Evolutionary conservation across 2,888 invertebrate genomes (phyloP).

Genomic region (Dynastes maya): DNA sequence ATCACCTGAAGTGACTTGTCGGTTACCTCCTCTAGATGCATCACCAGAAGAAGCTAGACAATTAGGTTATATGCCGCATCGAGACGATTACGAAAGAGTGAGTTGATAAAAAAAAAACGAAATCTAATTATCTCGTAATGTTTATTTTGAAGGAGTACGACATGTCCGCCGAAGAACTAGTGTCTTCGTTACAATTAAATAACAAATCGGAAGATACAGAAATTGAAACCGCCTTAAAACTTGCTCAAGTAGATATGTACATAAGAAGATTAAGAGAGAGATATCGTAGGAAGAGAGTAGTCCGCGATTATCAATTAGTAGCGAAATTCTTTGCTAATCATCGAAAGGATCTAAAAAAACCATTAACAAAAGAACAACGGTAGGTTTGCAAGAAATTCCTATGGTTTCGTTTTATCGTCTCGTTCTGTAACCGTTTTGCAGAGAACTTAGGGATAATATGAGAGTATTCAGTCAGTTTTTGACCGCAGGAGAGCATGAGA

Average conservation of each 20-base stretch:
- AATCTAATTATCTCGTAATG: not conserved
- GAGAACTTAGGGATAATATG: constrained; percentile 88
- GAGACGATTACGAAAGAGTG: constrained; percentile 96
- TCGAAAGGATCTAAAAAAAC: constrained; percentile 69
- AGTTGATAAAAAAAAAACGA: constrained; percentile 53
- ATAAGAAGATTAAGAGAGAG: constrained; percentile 87
- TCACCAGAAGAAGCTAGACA: constrained; percentile 89
- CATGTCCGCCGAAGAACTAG: constrained; percentile 89
- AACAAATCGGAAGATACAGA: constrained; percentile 87
- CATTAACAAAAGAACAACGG: constrained; percentile 85
- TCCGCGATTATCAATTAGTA: constrained; percentile 92
- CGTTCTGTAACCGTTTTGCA: constrained; percentile 62
- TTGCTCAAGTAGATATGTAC: constrained; percentile 95
- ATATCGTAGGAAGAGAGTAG: constrained; percentile 90
- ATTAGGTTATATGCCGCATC: constrained; percentile 94
- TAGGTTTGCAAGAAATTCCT: constrained; percentile 63
- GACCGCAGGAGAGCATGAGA: constrained; percentile 87
- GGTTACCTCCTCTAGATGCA: constrained; percentile 86
- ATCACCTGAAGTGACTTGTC: constrained; percentile 81
- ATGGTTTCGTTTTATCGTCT: no score
- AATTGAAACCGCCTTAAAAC: constrained; percentile 89
- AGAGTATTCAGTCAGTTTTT: constrained; percentile 91
- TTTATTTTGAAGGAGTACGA: constrained; percentile 85
- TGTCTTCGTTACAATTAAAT: constrained; percentile 87
- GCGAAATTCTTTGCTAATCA: constrained; percentile 85